These are phyloP conservation scores for Nilaparvata lugens DNA, from an alignment of 1,140 invertebrate species.

Conservation along the genomic window DNA sequence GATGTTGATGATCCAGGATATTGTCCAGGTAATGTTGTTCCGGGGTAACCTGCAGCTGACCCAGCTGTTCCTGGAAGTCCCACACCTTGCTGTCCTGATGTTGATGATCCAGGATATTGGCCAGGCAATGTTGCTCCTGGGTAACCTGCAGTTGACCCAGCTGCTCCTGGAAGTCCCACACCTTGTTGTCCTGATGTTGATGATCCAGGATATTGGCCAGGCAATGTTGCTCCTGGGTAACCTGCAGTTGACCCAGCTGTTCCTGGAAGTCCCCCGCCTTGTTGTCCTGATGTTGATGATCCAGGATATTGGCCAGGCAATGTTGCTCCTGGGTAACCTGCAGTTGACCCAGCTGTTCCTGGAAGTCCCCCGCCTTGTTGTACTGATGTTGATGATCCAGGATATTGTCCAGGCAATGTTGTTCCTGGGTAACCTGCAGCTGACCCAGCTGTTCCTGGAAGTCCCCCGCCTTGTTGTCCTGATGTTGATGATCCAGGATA, in stretches of 20 bases:
- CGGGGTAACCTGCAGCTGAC: neutral
- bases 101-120: conserved; percentile 3
- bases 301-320: neutral
- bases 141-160: neutral
- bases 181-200: conserved; percentile 9
- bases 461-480: neutral
- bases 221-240: neutral
- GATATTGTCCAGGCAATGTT: conserved; percentile 15
- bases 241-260: conserved; percentile 1
- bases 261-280: neutral
- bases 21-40: neutral
- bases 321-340: neutral
- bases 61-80: neutral
- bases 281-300: conserved; percentile 9
- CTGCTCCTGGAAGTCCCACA: neutral
- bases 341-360: conserved; percentile 10
- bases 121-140: conserved; percentile 15
- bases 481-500: conserved; percentile 16
- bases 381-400: neutral
- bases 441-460: conserved; percentile 6
- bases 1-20: neutral
- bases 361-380: conserved; percentile 2
- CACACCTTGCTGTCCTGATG: conserved; percentile 14
- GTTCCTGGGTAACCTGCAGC: conserved; percentile 16
- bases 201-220: conserved; percentile 21